Evolutionary conservation across 2,113 vertebrate species (phyloP).

Genomic region (Mustelus asterias): DNA sequence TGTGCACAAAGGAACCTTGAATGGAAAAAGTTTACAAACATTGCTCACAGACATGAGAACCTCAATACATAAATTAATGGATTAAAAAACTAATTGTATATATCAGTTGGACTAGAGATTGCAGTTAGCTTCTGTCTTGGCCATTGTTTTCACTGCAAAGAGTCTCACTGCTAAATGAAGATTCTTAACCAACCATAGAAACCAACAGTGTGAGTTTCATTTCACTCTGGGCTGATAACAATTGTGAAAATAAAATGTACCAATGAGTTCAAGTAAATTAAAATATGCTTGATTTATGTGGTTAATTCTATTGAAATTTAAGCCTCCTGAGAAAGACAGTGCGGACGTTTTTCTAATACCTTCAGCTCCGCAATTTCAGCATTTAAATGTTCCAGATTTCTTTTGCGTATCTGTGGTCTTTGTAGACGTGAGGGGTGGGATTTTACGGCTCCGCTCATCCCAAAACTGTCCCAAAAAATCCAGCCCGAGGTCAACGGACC

Average conservation of each 20-base stretch:
- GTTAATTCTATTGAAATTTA: background rate
- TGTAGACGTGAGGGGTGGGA: background rate
- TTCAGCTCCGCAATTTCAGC: background rate
- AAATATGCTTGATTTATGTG: background rate
- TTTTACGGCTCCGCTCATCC: too few species aligned
- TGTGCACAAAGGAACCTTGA: background rate
- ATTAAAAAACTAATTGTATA: background rate
- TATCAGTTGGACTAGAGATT: background rate
- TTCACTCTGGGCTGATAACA: background rate
- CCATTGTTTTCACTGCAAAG: background rate
- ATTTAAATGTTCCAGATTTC: background rate
- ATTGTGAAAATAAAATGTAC: background rate
- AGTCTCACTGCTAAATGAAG: background rate
- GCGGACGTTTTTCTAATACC: background rate
- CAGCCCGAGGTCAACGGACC: too few species aligned
- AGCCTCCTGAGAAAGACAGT: background rate
- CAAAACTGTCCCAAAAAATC: too few species aligned
- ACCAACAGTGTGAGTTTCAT: background rate
- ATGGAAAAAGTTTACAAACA: background rate
- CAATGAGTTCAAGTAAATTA: background rate
- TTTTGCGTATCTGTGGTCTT: background rate
- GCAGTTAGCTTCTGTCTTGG: background rate
- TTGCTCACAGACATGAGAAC: background rate
- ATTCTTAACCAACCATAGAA: background rate
- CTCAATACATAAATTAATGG: background rate